These are phyloP conservation scores for Esox masquinongy DNA, from an alignment of 2,797 vertebrate genomes.

Conservation along the genomic window DNA sequence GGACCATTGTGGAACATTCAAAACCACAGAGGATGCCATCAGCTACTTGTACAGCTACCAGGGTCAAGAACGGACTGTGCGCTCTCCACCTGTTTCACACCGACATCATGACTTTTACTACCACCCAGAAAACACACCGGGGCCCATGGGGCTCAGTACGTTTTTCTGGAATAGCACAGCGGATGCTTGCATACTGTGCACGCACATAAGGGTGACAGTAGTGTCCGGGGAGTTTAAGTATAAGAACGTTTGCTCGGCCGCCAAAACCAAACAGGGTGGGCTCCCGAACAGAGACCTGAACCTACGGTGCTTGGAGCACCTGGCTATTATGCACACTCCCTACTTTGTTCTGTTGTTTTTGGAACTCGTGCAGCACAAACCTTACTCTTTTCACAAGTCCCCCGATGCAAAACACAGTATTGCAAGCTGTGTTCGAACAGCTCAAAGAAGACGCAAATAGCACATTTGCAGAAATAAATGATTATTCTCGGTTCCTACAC, in stretches of 20 bases:
- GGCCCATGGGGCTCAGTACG: neutral
- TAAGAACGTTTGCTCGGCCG: neutral
- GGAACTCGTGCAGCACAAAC: neutral
- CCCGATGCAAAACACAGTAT: neutral
- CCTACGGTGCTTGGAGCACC: slow-evolving; percentile 11
- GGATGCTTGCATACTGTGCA: neutral
- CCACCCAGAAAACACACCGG: neutral
- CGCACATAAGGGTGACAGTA: neutral
- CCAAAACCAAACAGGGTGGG: too few relatives aligned
- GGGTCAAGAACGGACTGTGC: neutral
- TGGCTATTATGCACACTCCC: slow-evolving; percentile 17
- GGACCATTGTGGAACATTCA: neutral
- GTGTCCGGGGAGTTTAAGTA: neutral
- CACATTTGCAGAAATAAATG: neutral
- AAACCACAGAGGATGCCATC: slow-evolving; percentile 5
- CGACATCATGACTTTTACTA: slow-evolving; percentile 10
- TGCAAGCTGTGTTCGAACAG: neutral
- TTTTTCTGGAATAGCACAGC: slow-evolving; percentile 2
- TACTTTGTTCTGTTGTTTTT: slow-evolving; percentile 20
- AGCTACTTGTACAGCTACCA: neutral
- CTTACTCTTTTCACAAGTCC: neutral
- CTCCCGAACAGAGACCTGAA: neutral
- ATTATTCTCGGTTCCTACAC: slow-evolving; percentile 3
- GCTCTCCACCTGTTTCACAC: neutral
- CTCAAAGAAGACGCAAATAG: neutral